Conservation (phyloP, 2,888 invertebrate species). For the Acronicta aceris region DNA sequence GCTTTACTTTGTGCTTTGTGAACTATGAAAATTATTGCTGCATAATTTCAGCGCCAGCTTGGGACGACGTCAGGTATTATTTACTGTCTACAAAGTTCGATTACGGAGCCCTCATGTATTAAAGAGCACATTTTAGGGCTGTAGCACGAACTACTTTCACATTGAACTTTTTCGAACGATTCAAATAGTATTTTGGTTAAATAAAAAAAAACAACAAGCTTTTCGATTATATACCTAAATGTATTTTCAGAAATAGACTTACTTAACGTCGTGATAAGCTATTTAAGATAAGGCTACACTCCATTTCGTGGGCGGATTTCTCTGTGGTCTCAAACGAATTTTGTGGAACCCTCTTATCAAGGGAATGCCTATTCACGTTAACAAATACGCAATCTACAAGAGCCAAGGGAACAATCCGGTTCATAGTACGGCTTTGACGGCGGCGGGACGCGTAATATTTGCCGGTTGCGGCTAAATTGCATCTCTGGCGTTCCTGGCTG, state of each 20-base stretch:
- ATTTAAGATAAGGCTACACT: constrained; percentile 42
- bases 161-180: too few species aligned
- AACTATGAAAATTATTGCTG: constrained; percentile 68
- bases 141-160: not conserved
- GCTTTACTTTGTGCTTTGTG: constrained; percentile 67
- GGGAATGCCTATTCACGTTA: constrained; percentile 46
- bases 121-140: constrained; percentile 2
- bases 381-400: constrained; percentile 54
- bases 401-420: constrained; percentile 46
- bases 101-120: constrained; percentile 22
- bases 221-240: constrained; percentile 22
- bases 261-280: constrained; percentile 33
- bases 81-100: constrained; percentile 52
- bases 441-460: constrained; percentile 56
- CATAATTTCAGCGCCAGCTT: constrained; percentile 63
- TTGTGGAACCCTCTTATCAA: constrained; percentile 37
- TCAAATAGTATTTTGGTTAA: not conserved
- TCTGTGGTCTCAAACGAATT: constrained; percentile 37
- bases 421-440: constrained; percentile 40
- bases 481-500: constrained; percentile 74
- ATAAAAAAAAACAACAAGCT: not conserved
- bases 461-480: constrained; percentile 73
- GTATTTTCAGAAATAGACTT: constrained; percentile 24
- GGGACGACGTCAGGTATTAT: constrained; percentile 56
- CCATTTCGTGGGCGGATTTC: constrained; percentile 38